Percentiles rank a stretch among this genome's conserved stretches.
These are phyloP conservation scores for Boulengeromyrus knoepffleri DNA, from an alignment of 2,113 vertebrate genomes.

Conservation along the genomic window DNA sequence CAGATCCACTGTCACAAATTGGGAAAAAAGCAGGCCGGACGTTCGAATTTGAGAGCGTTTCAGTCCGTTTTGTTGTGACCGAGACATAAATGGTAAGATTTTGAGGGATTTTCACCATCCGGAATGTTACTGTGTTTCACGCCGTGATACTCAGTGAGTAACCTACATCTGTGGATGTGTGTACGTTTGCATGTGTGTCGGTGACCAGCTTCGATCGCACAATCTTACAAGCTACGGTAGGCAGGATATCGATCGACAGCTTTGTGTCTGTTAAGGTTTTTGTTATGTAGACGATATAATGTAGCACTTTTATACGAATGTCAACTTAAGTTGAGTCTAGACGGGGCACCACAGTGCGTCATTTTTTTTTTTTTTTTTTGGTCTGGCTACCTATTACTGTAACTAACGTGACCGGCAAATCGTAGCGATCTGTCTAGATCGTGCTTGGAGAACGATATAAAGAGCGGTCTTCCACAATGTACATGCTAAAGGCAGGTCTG, in stretches of 20 bases:
- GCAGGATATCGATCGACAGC: conserved; percentile 8
- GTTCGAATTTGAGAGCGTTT: conserved; percentile 42
- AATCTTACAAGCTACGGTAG: background rate
- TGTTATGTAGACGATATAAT: background rate
- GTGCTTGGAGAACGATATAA: background rate
- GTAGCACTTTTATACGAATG: conserved; percentile 28
- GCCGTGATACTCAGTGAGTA: conserved; percentile 35
- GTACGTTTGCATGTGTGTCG: conserved; percentile 19
- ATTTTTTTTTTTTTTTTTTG: background rate
- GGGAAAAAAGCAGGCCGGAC: conserved; percentile 54
- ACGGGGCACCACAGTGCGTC: conserved; percentile 18
- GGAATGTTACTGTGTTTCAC: conserved; percentile 40
- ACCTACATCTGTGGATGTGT: conserved; percentile 42
- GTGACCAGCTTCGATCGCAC: conserved; percentile 12
- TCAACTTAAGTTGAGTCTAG: conserved; percentile 27
- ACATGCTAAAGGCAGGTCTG: background rate
- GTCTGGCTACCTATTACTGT: conserved; percentile 9
- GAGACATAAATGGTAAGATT: conserved; percentile 67
- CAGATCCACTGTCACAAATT: conserved; percentile 60
- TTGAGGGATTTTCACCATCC: conserved; percentile 35
- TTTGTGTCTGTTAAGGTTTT: background rate
- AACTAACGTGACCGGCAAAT: conserved; percentile 11
- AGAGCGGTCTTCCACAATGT: background rate
- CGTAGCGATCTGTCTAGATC: background rate
- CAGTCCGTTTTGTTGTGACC: conserved; percentile 54